Evolutionary conservation across 2,888 invertebrate genomes (phyloP).

Genomic region (Heteromurus nitidus): DNA sequence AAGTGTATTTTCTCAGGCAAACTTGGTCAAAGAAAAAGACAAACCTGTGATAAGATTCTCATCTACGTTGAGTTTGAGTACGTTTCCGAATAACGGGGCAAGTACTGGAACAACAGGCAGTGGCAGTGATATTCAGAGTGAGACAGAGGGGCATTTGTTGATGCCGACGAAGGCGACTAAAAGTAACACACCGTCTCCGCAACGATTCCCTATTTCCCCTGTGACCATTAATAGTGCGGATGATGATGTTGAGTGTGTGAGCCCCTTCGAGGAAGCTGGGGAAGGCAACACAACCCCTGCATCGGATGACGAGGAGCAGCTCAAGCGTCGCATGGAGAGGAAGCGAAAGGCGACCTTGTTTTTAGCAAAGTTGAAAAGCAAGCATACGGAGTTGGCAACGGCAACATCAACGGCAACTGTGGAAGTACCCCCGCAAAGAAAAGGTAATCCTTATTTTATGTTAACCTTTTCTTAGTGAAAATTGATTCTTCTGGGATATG

Average conservation of each 20-base stretch:
- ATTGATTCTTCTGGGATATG: no score
- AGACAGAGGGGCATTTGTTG: not conserved
- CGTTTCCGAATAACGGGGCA: not conserved
- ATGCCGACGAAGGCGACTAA: not conserved
- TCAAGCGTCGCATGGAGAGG: constrained; percentile 64
- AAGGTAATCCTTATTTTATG: not conserved
- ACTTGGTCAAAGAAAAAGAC: constrained; percentile 55
- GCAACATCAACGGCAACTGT: not conserved
- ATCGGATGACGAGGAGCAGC: constrained; percentile 54
- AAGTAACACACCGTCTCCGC: not conserved
- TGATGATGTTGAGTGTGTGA: constrained; percentile 30
- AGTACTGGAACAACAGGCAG: not conserved
- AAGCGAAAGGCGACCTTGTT: constrained; percentile 71
- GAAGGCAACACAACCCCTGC: constrained; percentile 38
- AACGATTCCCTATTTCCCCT: not conserved
- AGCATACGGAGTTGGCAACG: not conserved
- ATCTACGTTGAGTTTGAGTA: constrained; percentile 32
- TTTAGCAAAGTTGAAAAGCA: constrained; percentile 67
- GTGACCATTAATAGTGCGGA: not conserved
- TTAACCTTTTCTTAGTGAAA: no score
- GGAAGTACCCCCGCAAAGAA: not conserved
- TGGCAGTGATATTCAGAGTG: not conserved
- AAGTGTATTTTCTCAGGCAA: constrained; percentile 51
- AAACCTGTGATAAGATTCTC: constrained; percentile 66
- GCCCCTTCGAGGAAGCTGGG: constrained; percentile 25